Evolutionary conservation across 1,140 invertebrate species (phyloP).

Genomic region (Eumeta japonica): DNA sequence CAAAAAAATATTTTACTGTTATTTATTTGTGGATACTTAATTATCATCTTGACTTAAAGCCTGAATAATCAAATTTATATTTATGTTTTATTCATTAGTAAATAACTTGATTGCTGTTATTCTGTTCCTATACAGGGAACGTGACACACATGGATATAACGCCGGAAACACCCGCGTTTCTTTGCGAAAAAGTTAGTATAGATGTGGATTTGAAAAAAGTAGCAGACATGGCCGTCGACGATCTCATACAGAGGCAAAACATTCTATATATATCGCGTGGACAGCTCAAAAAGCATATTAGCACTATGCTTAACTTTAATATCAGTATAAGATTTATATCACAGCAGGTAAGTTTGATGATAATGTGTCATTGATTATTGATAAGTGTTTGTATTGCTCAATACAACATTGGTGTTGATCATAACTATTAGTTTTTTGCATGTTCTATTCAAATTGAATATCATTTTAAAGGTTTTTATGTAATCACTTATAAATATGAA

Average conservation of each 20-base stretch:
- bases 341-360: constrained; percentile 84
- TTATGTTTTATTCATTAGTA: not conserved
- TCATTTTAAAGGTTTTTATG: too few relatives aligned
- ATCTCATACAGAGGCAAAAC: constrained; percentile 76
- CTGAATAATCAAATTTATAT: too few relatives aligned
- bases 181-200: constrained; percentile 86
- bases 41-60: too few relatives aligned
- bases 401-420: too few relatives aligned
- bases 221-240: constrained; percentile 85
- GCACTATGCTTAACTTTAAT: constrained; percentile 84
- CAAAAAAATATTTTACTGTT: not conserved
- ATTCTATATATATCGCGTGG: constrained; percentile 82
- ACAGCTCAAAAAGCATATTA: constrained; percentile 86
- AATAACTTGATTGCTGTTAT: not conserved
- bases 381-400: too few relatives aligned
- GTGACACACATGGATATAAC: constrained; percentile 65
- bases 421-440: too few relatives aligned
- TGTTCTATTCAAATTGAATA: too few relatives aligned
- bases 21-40: too few relatives aligned
- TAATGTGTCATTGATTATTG: too few relatives aligned
- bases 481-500: too few relatives aligned
- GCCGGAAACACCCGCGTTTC: constrained; percentile 83
- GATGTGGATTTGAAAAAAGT: constrained; percentile 88
- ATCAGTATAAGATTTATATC: constrained; percentile 84
- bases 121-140: constrained; percentile 24